Conservation (phyloP, 2,113 vertebrate species). For the Centropristis striata region DNA sequence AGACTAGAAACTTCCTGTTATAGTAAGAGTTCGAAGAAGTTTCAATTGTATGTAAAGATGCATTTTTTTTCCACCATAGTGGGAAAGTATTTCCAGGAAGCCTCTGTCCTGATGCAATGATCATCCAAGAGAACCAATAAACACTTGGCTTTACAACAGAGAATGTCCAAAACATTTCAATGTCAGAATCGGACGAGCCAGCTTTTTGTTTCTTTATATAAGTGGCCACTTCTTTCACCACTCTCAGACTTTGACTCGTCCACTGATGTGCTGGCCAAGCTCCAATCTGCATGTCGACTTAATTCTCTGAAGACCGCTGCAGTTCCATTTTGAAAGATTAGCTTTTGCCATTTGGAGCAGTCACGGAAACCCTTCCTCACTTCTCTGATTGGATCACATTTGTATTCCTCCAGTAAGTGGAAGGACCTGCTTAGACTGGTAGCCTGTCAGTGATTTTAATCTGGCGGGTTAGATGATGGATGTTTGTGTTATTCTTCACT, state of each 20-base stretch:
- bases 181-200: not conserved
- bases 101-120: constrained; percentile 11
- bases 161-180: not conserved
- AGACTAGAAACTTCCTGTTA: not conserved
- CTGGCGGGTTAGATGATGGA: not conserved
- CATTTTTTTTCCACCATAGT: not conserved
- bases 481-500: not conserved
- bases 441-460: constrained; percentile 20
- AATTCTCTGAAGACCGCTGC: constrained; percentile 23
- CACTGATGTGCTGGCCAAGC: constrained; percentile 9
- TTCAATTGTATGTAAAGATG: too few species aligned
- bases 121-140: not conserved
- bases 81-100: not conserved
- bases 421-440: not conserved
- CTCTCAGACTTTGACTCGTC: not conserved
- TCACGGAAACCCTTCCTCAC: constrained; percentile 20
- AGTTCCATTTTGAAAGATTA: constrained; percentile 44
- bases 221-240: not conserved
- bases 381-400: constrained; percentile 43
- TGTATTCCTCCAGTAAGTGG: constrained; percentile 11
- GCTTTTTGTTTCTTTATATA: not conserved
- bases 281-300: constrained; percentile 7
- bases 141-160: not conserved
- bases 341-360: constrained; percentile 36
- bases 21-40: not conserved